Base-by-base conservation (phyloP, 2,797 vertebrate species). In the Acanthurus lineatus region DNA sequence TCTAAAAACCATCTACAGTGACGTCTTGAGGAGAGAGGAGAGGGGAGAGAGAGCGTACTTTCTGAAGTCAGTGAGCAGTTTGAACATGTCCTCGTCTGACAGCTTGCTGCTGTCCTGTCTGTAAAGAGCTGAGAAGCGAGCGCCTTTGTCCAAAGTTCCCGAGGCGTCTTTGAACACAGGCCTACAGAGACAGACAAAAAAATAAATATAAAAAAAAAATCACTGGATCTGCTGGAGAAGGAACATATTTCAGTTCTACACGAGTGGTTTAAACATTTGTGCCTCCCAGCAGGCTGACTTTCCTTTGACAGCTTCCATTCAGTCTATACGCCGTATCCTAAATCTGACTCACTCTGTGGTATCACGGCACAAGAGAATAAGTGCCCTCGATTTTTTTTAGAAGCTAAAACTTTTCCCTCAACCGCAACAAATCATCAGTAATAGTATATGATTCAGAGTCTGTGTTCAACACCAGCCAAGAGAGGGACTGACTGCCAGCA, bases 91-190 rank as follows among this genome's bases (percentile, higher is more conserved):
- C 47, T 99, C 98, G 22, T 99, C 97, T 35, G 97, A 98, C 74
- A 99, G 95, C 86, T 97, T 99, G 92, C 96, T 98, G 95, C 97
- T 98, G 91, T 99, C 98, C 90, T 99, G 98, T 76, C 96, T 95
- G 94, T 97, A 99, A 54, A 99, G 94, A 61, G 97, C 90, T 25
- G 97, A 98, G 95, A 99, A 99, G 35, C 97, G 95, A 88, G 96
- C 91, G 49, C 88, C 95, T 95, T 97, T 98, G 93, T 99, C 98
- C 91, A 99, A 91, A 54, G 95, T 97, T 91, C 98, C 97, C 20
- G 96, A 97, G 3, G 95, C 93, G 72, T 99, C 98, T 94, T 97
- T 99, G 93, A 99, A 99, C 73, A 99, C 90, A 0, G 96, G 96
- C 92, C 98, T 99, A 78, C 28, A 72, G 48, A 68, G 53, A 82